Evolutionary conservation across 2,888 invertebrate genomes (phyloP).

Genomic region (Stenoptilia bipunctidactyla): DNA sequence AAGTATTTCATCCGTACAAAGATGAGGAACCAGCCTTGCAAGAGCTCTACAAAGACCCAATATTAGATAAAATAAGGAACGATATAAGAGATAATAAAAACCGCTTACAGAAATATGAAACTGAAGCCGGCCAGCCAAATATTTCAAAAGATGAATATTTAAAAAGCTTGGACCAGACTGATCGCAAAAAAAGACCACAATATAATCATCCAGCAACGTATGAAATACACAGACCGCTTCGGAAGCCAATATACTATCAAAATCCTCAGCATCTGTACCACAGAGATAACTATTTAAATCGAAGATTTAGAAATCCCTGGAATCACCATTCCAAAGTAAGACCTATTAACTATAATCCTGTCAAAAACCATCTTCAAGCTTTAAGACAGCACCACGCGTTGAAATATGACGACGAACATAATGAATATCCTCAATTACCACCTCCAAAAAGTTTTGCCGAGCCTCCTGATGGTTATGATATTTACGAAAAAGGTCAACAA

Average conservation of each 20-base stretch:
- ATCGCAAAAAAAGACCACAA: slow-evolving; percentile 41
- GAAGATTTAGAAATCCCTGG: slow-evolving; percentile 53
- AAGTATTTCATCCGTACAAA: slow-evolving; percentile 56
- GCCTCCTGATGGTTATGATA: slow-evolving; percentile 65
- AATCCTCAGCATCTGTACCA: slow-evolving; percentile 23
- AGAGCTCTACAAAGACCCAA: slow-evolving; percentile 46
- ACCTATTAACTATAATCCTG: slow-evolving; percentile 50
- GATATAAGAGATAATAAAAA: slow-evolving; percentile 39
- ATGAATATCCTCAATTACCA: slow-evolving; percentile 57
- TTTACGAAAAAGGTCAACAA: slow-evolving; percentile 59
- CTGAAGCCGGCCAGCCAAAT: slow-evolving; percentile 38
- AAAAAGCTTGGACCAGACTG: slow-evolving; percentile 43
- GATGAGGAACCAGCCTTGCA: slow-evolving; percentile 46
- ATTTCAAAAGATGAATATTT: slow-evolving; percentile 45
- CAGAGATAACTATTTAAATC: slow-evolving; percentile 40
- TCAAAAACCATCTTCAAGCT: slow-evolving; percentile 45
- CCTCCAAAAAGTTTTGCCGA: slow-evolving; percentile 31
- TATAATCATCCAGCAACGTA: slow-evolving; percentile 38
- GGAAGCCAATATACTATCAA: slow-evolving; percentile 48
- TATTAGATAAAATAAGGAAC: slow-evolving; percentile 39
- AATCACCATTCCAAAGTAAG: slow-evolving; percentile 50
- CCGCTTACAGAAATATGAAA: slow-evolving; percentile 42
- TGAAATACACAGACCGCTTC: slow-evolving; percentile 49
- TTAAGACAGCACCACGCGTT: slow-evolving; percentile 52
- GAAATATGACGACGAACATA: slow-evolving; percentile 54